A percentile compares a stretch with the other conserved stretches of the same genome.
phyloP scores from a whole-genome alignment of 2,113 vertebrate species.

The Indicator indicator region DNA sequence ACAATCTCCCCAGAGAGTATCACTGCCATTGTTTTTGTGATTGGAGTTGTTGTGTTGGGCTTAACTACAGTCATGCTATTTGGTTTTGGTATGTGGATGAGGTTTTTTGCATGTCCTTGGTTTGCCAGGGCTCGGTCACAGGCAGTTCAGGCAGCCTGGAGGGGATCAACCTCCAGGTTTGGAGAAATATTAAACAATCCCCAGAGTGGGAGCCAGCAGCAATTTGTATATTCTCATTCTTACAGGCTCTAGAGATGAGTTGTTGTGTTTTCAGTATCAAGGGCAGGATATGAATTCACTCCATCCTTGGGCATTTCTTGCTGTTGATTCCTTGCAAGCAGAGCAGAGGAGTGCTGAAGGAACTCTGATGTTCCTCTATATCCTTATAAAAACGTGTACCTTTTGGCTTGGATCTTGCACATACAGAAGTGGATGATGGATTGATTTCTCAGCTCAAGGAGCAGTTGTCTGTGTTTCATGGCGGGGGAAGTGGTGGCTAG shows the following conservation, averaged over 20 bases:
- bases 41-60: conserved; percentile 27
- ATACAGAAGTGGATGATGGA: neutral
- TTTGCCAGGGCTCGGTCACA: neutral
- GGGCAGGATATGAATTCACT: neutral
- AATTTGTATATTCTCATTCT: neutral
- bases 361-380: neutral
- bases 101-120: neutral
- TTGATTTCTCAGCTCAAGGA: neutral
- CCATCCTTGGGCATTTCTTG: neutral
- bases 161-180: neutral
- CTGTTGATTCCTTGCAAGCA: neutral
- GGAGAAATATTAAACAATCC: neutral
- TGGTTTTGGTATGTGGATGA: conserved; percentile 69
- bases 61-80: conserved; percentile 39
- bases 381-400: neutral
- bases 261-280: neutral
- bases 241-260: neutral
- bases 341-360: neutral
- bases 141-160: neutral
- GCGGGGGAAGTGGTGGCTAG: neutral
- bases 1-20: neutral
- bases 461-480: neutral
- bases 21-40: conserved; percentile 25
- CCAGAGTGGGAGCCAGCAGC: neutral
- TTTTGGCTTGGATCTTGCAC: neutral